A percentile compares a stretch with the other conserved stretches of the same genome.
These are phyloP conservation scores for Synaphobranchus kaupii DNA, from an alignment of 2,797 vertebrate species.

Conservation along the genomic window DNA sequence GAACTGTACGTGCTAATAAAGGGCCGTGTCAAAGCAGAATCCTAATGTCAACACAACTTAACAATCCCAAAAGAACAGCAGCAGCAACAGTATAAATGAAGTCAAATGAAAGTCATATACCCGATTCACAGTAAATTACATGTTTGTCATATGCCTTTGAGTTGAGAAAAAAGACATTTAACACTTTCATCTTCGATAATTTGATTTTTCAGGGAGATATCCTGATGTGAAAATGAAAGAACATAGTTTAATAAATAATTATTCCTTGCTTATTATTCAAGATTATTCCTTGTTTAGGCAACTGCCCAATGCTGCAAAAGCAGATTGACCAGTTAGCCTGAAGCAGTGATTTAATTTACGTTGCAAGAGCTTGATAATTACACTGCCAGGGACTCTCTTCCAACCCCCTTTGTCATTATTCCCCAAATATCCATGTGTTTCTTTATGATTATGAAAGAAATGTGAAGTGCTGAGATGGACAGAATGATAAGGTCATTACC, in stretches of 20 bases:
- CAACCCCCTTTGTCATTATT: background rate
- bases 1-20: slow-evolving; percentile 13
- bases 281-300: background rate
- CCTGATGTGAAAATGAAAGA: background rate
- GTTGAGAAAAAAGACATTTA: background rate
- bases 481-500: background rate
- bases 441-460: background rate
- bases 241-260: background rate
- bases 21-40: background rate
- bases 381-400: background rate
- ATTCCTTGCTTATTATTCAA: background rate
- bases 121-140: background rate
- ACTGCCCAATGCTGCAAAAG: background rate
- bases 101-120: background rate
- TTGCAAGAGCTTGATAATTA: background rate
- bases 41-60: background rate
- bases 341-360: background rate
- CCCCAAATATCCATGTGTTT: background rate
- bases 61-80: background rate
- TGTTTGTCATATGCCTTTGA: background rate
- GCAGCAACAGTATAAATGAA: background rate
- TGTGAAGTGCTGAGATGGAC: slow-evolving; percentile 7
- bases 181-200: background rate
- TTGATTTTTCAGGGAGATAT: slow-evolving; percentile 11
- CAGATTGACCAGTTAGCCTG: background rate